Evolutionary conservation across 2,113 vertebrate genomes (phyloP).

Genomic region (Ammodytes marinus): DNA sequence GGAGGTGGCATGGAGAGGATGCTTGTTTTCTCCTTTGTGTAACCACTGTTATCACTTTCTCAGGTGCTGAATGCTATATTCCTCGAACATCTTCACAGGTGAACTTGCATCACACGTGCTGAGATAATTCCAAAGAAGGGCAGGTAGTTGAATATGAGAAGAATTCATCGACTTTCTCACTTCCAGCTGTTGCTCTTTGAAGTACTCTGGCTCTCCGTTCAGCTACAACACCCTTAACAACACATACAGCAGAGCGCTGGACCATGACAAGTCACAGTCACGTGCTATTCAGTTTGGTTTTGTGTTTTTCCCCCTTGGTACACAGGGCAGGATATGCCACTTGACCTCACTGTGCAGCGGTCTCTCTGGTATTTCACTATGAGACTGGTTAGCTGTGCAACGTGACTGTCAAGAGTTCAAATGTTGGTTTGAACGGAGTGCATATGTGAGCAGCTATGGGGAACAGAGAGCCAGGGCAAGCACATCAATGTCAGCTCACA

Average conservation of each 20-base stretch:
- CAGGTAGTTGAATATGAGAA: constrained; percentile 55
- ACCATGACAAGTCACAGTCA: constrained; percentile 10
- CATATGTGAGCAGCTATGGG: constrained; percentile 29
- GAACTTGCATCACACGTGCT: constrained; percentile 28
- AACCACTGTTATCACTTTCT: constrained; percentile 39
- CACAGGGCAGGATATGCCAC: constrained; percentile 3
- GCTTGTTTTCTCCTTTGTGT: constrained; percentile 45
- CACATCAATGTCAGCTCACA: constrained; percentile 56
- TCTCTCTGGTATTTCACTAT: constrained; percentile 16
- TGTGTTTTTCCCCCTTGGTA: not conserved
- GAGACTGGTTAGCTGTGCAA: constrained; percentile 7
- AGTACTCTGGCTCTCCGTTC: constrained; percentile 38
- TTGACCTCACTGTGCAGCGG: constrained; percentile 37
- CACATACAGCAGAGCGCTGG: constrained; percentile 36
- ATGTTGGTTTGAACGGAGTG: constrained; percentile 41
- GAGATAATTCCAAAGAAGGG: constrained; percentile 35
- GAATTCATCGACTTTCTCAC: constrained; percentile 46
- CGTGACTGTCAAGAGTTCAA: constrained; percentile 46
- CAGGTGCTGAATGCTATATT: constrained; percentile 7
- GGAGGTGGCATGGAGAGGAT: constrained; percentile 38
- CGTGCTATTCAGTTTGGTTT: not conserved
- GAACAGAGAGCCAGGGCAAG: not conserved
- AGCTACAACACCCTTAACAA: constrained; percentile 26
- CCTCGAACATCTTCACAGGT: not conserved
- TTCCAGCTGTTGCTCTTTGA: constrained; percentile 41